Conservation (phyloP, 2,113 vertebrate genomes). For the Ictalurus punctatus region DNA sequence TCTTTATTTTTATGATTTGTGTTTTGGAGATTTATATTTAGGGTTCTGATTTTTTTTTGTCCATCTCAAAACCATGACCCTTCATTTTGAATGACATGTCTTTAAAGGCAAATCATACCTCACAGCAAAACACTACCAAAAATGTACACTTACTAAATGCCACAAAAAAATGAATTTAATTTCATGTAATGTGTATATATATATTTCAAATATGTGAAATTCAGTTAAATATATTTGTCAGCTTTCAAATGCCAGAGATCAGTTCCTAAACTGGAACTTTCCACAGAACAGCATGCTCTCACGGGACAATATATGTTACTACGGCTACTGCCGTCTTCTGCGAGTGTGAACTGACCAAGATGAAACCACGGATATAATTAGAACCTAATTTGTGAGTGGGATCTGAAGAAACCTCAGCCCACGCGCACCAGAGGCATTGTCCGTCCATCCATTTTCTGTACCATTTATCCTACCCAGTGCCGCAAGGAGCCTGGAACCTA, state of each 20-base stretch:
- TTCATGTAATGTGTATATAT: neutral
- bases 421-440: neutral
- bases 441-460: too few species aligned
- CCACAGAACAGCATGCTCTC: neutral
- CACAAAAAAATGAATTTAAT: neutral
- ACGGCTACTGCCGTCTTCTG: neutral
- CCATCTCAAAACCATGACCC: neutral
- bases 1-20: neutral
- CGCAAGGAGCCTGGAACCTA: too few species aligned
- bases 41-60: neutral
- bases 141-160: neutral
- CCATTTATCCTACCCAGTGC: too few species aligned
- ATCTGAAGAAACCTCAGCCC: neutral
- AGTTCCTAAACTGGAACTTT: neutral
- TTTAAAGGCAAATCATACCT: neutral
- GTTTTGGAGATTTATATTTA: neutral
- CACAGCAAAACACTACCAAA: neutral
- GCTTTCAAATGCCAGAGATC: neutral
- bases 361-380: neutral
- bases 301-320: neutral
- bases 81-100: neutral
- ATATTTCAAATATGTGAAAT: neutral
- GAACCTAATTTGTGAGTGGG: neutral
- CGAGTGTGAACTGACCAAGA: neutral
- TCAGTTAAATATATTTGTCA: neutral